Evolutionary conservation across 2,888 invertebrate species (phyloP).

Genomic region (Seira ritae): DNA sequence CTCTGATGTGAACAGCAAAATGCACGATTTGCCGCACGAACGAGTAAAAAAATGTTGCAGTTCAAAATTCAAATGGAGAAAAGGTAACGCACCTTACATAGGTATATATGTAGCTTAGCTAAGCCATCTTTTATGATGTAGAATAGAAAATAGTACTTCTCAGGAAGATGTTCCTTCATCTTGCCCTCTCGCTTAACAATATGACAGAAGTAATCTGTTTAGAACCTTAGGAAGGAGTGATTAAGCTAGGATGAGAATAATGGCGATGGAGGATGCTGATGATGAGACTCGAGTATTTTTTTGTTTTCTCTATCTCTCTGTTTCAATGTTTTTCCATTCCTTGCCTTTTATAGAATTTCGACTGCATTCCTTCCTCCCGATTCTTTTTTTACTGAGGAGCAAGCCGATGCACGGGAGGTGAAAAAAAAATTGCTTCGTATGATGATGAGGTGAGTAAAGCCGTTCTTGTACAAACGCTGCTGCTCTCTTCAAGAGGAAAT

Average conservation of each 20-base stretch:
- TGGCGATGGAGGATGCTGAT: constrained; percentile 14
- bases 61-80: not conserved
- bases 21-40: constrained; percentile 64
- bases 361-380: constrained; percentile 3
- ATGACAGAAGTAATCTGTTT: constrained; percentile 12
- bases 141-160: too few species aligned
- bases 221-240: not conserved
- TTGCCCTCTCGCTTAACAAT: constrained; percentile 11
- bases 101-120: not conserved
- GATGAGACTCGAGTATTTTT: constrained; percentile 31
- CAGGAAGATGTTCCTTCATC: not conserved
- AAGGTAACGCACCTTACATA: constrained; percentile 13
- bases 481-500: constrained; percentile 17
- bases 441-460: not conserved
- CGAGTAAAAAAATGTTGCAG: constrained; percentile 25
- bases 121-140: too few species aligned
- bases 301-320: constrained; percentile 47
- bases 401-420: constrained; percentile 31
- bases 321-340: constrained; percentile 12
- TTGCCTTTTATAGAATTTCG: constrained; percentile 14
- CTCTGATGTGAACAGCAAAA: constrained; percentile 41
- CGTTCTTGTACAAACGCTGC: not conserved
- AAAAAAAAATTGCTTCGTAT: constrained; percentile 22
- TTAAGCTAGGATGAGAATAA: constrained; percentile 6
- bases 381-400: constrained; percentile 5